Evolutionary conservation across 1,140 invertebrate genomes (phyloP).

Genomic region (Lepidostoma basale): DNA sequence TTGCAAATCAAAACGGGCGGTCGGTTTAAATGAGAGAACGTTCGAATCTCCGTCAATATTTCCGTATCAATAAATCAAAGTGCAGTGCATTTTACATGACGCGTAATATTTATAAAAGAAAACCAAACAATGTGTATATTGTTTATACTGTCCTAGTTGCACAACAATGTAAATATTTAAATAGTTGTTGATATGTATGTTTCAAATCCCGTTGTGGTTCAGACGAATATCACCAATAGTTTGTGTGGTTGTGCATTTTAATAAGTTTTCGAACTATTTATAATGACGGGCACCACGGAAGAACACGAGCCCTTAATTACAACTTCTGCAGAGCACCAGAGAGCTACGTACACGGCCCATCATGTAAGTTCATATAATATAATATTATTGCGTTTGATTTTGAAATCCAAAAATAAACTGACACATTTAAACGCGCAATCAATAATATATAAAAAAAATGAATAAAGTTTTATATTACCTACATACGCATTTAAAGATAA

Average conservation of each 20-base stretch:
- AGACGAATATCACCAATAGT: background rate
- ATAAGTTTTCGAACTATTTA: constrained; percentile 8
- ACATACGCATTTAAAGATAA: no score
- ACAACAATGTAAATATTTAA: background rate
- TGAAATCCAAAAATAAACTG: no score
- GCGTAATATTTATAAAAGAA: background rate
- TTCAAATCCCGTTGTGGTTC: background rate
- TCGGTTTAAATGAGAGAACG: background rate
- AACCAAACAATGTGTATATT: no score
- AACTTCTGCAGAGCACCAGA: constrained; percentile 53
- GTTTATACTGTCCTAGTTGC: no score
- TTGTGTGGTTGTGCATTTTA: background rate
- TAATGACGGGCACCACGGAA: constrained; percentile 55
- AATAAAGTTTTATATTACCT: no score
- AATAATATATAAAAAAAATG: no score
- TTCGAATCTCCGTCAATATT: background rate
- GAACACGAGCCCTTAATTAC: constrained; percentile 56
- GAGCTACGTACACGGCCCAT: constrained; percentile 51
- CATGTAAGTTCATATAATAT: constrained; percentile 48
- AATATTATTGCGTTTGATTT: background rate
- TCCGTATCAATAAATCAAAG: background rate
- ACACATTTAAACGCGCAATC: no score
- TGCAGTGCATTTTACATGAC: background rate
- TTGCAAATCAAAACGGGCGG: background rate
- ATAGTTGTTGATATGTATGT: constrained; percentile 1